These are phyloP conservation scores for Hucho hucho DNA, from an alignment of 2,113 vertebrate species.

Conservation along the genomic window DNA sequence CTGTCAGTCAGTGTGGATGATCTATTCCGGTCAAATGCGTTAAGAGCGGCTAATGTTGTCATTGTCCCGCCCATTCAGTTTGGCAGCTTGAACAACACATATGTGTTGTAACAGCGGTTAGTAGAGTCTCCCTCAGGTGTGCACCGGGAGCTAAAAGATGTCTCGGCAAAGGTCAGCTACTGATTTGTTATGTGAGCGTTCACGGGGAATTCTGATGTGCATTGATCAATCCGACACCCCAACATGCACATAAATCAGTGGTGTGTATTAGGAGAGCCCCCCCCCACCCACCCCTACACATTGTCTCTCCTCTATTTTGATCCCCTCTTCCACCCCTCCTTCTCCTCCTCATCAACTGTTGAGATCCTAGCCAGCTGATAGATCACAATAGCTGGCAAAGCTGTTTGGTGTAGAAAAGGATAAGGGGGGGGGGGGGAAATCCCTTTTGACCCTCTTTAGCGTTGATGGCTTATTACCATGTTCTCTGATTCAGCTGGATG, in stretches of 20 bases:
- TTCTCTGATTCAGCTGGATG: conserved; percentile 90
- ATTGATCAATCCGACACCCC: conserved; percentile 80
- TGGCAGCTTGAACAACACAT: conserved; percentile 41
- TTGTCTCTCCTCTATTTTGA: conserved; percentile 65
- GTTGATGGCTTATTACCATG: conserved; percentile 88
- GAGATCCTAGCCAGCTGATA: conserved; percentile 71
- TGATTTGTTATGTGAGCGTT: conserved; percentile 77
- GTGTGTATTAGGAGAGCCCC: conserved; percentile 69
- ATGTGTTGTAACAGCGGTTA: conserved; percentile 56
- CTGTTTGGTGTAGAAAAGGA: conserved; percentile 52
- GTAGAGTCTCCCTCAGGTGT: conserved; percentile 64
- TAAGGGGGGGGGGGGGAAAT: conserved; percentile 46
- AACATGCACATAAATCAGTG: conserved; percentile 78
- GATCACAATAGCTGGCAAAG: conserved; percentile 72
- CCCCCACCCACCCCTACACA: conserved; percentile 27
- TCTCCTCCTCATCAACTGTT: conserved; percentile 61
- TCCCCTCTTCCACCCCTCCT: conserved; percentile 47
- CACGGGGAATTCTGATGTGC: conserved; percentile 75
- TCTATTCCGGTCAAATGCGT: conserved; percentile 59
- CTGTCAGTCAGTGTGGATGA: conserved; percentile 57
- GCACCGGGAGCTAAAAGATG: conserved; percentile 75
- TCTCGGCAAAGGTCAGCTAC: conserved; percentile 68
- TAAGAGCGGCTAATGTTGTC: conserved; percentile 61
- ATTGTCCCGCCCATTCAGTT: conserved; percentile 56
- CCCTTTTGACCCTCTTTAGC: conserved; percentile 87